A percentile compares a stretch with the other conserved stretches of the same genome.
Evolutionary conservation across 2,113 vertebrate species (phyloP).

Genomic region (Lethenteron reissneri): DNA sequence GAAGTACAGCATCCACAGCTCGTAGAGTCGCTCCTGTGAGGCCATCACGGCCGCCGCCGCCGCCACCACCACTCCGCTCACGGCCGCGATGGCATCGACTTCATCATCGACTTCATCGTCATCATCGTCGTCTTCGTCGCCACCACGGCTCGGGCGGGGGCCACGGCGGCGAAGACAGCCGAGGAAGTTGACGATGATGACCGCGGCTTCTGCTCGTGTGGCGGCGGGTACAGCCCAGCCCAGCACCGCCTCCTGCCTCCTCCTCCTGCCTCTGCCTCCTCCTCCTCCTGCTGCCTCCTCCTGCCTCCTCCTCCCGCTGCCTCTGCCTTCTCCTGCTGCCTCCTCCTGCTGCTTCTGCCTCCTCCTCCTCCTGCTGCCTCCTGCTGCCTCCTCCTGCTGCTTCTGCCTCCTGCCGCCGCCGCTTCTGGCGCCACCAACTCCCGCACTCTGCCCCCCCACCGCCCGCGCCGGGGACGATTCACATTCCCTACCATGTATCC

Average conservation of each 20-base stretch:
- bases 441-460: constrained; percentile 15
- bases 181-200: too few relatives aligned
- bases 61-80: constrained; percentile 10
- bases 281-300: background rate
- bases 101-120: constrained; percentile 7
- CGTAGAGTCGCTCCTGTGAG: constrained; percentile 53
- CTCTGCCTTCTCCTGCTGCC: background rate
- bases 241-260: constrained; percentile 8
- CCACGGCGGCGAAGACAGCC: too few relatives aligned
- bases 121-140: background rate
- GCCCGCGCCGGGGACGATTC: constrained; percentile 13
- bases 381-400: constrained; percentile 1
- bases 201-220: too few relatives aligned
- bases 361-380: background rate
- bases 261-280: background rate
- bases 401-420: constrained; percentile 17
- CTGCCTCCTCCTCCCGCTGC: background rate
- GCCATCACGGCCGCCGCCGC: constrained; percentile 28
- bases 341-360: too few relatives aligned
- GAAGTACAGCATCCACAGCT: constrained; percentile 70
- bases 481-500: constrained; percentile 8
- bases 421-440: background rate
- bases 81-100: constrained; percentile 11
- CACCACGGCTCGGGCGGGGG: background rate
- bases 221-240: background rate